Evolutionary conservation across 2,113 vertebrate species (phyloP).

Genomic region (Equus przewalskii): DNA sequence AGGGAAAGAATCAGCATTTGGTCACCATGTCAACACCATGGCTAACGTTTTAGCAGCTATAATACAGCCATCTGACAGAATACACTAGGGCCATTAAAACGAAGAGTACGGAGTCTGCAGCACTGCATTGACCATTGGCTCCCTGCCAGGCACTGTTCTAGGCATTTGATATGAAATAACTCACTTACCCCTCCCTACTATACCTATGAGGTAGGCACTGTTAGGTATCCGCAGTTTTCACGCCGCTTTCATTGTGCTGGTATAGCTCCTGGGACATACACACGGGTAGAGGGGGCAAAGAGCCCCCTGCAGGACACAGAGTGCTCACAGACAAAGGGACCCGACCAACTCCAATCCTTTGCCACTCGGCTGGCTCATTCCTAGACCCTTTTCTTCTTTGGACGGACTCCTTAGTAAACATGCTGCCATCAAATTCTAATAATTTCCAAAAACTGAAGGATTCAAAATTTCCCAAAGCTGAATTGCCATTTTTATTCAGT

Average conservation of each 20-base stretch:
- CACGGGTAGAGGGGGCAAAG: background rate
- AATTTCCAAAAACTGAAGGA: background rate
- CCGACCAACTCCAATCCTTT: background rate
- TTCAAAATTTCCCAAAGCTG: background rate
- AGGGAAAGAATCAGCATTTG: background rate
- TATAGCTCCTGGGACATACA: background rate
- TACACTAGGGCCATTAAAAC: background rate
- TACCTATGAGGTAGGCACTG: background rate
- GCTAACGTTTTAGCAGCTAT: background rate
- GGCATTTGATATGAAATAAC: background rate
- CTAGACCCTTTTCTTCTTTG: background rate
- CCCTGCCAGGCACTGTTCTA: background rate
- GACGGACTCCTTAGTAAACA: background rate
- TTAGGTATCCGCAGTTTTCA: background rate
- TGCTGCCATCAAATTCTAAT: background rate
- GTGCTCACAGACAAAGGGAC: background rate
- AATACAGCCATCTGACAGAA: background rate
- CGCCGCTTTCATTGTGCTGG: background rate
- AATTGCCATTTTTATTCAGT: background rate
- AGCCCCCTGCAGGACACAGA: too few species aligned
- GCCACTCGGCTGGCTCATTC: background rate
- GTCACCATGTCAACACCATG: background rate
- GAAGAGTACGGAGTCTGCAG: background rate
- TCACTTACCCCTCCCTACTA: background rate
- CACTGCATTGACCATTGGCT: background rate